phyloP scores from a whole-genome alignment of 2,797 vertebrate species.

The Cossypha heuglini region DNA sequence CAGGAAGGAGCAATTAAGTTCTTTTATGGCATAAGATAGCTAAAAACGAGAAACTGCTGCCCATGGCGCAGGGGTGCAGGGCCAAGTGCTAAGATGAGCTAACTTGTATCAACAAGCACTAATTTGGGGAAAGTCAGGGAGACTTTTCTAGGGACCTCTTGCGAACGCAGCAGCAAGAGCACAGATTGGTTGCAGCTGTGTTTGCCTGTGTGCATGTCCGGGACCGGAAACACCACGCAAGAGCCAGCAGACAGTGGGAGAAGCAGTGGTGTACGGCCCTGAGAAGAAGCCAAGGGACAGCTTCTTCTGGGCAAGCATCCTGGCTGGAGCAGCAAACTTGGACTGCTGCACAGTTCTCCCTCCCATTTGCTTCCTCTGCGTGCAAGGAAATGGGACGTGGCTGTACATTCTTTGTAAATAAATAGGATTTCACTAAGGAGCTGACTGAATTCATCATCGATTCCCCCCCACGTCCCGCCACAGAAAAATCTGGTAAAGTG shows the following conservation, averaged over 20 bases:
- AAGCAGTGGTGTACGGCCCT: conserved; percentile 53
- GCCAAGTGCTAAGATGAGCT: background rate
- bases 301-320: conserved; percentile 59
- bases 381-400: conserved; percentile 56
- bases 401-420: conserved; percentile 50
- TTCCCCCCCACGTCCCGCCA: fast-evolving
- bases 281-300: conserved; percentile 61
- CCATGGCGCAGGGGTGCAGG: background rate
- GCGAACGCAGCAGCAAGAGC: background rate
- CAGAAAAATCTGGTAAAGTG: background rate
- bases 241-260: conserved; percentile 65
- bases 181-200: conserved; percentile 60
- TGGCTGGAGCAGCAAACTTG: conserved; percentile 50
- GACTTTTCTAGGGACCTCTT: background rate
- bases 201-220: conserved; percentile 46
- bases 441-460: background rate
- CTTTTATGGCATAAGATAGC: background rate
- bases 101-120: background rate
- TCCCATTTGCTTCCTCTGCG: conserved; percentile 42
- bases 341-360: background rate
- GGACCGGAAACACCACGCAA: conserved; percentile 31
- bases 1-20: background rate
- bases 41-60: background rate
- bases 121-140: conserved; percentile 29
- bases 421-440: background rate